A percentile compares a stretch with the other conserved stretches of the same genome.
phyloP scores from a whole-genome alignment of 2,888 invertebrate genomes.

The Rhorus exstirpatorius region DNA sequence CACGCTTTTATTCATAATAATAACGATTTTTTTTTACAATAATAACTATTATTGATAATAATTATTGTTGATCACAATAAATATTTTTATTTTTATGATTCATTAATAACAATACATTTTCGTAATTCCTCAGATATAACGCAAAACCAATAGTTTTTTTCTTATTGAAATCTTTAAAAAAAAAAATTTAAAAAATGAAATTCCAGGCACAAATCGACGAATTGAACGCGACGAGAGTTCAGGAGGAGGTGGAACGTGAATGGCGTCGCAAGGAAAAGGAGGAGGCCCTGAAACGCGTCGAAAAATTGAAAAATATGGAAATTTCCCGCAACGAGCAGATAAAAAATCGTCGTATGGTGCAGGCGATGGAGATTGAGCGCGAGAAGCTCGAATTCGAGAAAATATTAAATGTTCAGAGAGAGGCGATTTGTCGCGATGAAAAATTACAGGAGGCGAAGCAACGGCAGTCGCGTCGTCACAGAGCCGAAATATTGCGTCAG shows the following conservation, averaged over 20 bases:
- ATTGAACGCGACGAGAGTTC: slow-evolving; percentile 86
- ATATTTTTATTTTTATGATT: too few species aligned
- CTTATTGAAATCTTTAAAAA: too few species aligned
- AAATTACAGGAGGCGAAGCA: slow-evolving; percentile 85
- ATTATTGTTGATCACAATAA: too few species aligned
- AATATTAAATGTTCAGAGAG: slow-evolving; percentile 87
- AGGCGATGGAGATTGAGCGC: slow-evolving; percentile 90
- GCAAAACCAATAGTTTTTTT: too few species aligned
- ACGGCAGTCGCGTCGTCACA: slow-evolving; percentile 87
- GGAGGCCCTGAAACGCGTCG: slow-evolving; percentile 88
- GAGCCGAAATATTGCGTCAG: slow-evolving; percentile 90
- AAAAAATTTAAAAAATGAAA: background rate
- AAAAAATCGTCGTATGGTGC: slow-evolving; percentile 88
- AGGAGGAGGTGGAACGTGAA: slow-evolving; percentile 90
- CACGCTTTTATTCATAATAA: too few species aligned
- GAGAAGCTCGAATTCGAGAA: slow-evolving; percentile 89
- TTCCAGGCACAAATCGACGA: slow-evolving; percentile 87
- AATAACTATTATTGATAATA: too few species aligned
- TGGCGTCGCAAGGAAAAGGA: slow-evolving; percentile 90
- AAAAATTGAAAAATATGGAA: slow-evolving; percentile 87
- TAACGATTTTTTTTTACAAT: too few species aligned
- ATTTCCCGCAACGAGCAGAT: slow-evolving; percentile 88
- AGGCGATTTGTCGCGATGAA: slow-evolving; percentile 87
- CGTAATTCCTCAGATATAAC: too few species aligned
- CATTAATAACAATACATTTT: background rate